Conservation (phyloP, 2,888 invertebrate genomes). For the Conops quadrifasciatus region DNA sequence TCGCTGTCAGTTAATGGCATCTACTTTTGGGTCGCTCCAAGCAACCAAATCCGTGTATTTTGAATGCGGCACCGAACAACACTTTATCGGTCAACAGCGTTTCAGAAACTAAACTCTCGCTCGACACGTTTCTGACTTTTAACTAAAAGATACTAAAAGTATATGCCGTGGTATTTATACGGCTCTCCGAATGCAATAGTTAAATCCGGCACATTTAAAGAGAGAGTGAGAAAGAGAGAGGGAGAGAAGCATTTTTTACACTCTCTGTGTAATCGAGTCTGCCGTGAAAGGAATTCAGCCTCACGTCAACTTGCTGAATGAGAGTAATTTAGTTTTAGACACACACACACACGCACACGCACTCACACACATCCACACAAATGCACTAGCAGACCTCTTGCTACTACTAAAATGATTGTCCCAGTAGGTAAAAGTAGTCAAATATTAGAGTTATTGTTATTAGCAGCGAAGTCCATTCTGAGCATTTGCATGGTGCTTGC, state of each 20-base stretch:
- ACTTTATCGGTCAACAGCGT: conserved; percentile 55
- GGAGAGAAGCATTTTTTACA: neutral
- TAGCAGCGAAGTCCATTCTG: too few relatives aligned
- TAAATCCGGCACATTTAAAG: neutral
- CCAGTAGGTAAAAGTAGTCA: too few relatives aligned
- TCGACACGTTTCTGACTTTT: conserved; percentile 39
- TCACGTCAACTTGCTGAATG: too few relatives aligned
- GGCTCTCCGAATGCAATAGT: conserved; percentile 37
- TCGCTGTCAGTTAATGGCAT: neutral
- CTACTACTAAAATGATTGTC: too few relatives aligned
- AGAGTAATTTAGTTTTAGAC: too few relatives aligned
- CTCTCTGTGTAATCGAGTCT: neutral
- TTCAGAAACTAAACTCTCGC: conserved; percentile 55
- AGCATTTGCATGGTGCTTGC: too few relatives aligned
- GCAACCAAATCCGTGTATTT: conserved; percentile 15
- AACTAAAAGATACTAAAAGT: conserved; percentile 33
- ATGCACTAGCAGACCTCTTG: too few relatives aligned
- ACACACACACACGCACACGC: too few relatives aligned
- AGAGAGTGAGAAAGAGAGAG: neutral
- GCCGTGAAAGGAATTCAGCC: neutral
- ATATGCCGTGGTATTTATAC: conserved; percentile 35
- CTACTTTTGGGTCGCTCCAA: neutral
- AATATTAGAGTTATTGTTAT: too few relatives aligned
- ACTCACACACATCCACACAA: too few relatives aligned
- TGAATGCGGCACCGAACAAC: conserved; percentile 42